Conservation (phyloP, 2,888 invertebrate genomes). For the Metacarcinus magister region DNA sequence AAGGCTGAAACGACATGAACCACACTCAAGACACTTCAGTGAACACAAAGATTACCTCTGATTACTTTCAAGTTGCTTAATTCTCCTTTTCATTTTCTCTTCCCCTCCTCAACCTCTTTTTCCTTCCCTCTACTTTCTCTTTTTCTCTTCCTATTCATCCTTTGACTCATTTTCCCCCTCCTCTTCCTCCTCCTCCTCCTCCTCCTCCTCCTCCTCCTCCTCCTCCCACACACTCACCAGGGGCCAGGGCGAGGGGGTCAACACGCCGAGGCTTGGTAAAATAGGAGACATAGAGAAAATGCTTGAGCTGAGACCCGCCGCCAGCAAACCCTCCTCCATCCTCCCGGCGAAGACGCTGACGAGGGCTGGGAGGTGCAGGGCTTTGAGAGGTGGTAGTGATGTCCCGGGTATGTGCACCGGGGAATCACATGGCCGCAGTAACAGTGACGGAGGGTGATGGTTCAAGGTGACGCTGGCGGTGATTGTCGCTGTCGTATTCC, state of each 20-base stretch:
- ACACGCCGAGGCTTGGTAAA: background rate
- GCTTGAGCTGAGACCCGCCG: slow-evolving; percentile 1
- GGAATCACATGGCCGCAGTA: background rate
- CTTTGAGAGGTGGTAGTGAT: background rate
- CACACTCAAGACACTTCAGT: background rate
- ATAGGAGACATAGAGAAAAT: background rate
- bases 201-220: background rate
- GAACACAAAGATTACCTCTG: background rate
- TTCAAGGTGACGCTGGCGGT: background rate
- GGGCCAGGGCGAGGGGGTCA: background rate
- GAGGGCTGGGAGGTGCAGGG: background rate
- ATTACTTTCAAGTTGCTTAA: background rate
- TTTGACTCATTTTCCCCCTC: background rate
- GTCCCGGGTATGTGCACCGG: background rate
- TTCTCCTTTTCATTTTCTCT: background rate
- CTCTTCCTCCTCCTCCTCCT: background rate
- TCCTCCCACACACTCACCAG: background rate
- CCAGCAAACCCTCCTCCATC: slow-evolving; percentile 36
- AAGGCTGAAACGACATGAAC: background rate
- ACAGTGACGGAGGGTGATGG: background rate
- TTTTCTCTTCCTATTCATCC: background rate
- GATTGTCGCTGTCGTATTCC: background rate
- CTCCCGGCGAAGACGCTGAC: background rate
- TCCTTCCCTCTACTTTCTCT: background rate
- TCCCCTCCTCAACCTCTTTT: background rate